Conservation (phyloP, 2,113 vertebrate species). For the Mobula hypostoma region DNA sequence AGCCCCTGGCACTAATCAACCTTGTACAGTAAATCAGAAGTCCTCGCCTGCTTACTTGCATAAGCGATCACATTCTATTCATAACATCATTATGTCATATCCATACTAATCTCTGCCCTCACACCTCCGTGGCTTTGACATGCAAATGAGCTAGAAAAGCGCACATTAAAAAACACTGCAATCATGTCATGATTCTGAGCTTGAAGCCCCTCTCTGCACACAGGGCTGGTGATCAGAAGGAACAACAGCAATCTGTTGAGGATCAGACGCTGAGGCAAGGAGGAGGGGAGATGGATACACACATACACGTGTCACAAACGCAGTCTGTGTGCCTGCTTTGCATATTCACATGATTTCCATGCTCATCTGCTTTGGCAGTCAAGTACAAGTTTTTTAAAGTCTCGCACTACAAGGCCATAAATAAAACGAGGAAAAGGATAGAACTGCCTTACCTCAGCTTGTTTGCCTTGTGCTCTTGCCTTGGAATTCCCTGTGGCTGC, state of each 20-base stretch:
- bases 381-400: slow-evolving; percentile 48
- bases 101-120: slow-evolving; percentile 79
- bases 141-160: slow-evolving; percentile 76
- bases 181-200: slow-evolving; percentile 76
- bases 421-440: slow-evolving; percentile 45
- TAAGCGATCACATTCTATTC: slow-evolving; percentile 84
- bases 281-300: slow-evolving; percentile 53
- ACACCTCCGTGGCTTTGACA: slow-evolving; percentile 80
- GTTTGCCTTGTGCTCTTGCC: slow-evolving; percentile 52
- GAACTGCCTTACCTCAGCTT: slow-evolving; percentile 60
- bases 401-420: slow-evolving; percentile 45
- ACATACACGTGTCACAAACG: slow-evolving; percentile 72
- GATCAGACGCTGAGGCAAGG: slow-evolving; percentile 65
- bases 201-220: slow-evolving; percentile 56
- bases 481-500: slow-evolving; percentile 56
- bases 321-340: slow-evolving; percentile 50
- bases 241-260: slow-evolving; percentile 76
- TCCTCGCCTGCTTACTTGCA: slow-evolving; percentile 42
- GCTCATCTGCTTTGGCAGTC: slow-evolving; percentile 55
- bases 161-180: slow-evolving; percentile 67
- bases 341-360: slow-evolving; percentile 62
- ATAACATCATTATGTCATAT: slow-evolving; percentile 89
- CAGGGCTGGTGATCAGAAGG: slow-evolving; percentile 69
- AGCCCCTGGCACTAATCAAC: slow-evolving; percentile 43
- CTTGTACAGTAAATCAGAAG: slow-evolving; percentile 45